Conservation (phyloP, 2,888 invertebrate species). For the Tenodera sinensis region DNA sequence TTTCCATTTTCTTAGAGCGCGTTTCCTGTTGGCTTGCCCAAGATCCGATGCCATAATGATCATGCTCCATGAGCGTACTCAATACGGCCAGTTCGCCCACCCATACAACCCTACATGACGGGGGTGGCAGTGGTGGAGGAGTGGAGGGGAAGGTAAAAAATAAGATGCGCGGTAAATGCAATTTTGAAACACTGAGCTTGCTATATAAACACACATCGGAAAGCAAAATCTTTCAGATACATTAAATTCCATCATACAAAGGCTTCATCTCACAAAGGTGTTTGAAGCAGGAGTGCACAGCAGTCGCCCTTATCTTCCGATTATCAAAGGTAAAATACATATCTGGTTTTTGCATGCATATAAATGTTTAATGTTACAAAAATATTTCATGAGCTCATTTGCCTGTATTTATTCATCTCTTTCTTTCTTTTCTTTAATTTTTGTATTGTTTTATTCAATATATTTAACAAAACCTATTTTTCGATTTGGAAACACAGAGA, state of each 20-base stretch:
- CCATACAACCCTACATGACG: neutral
- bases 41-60: neutral
- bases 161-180: constrained; percentile 19
- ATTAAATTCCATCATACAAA: neutral
- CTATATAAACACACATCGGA: neutral
- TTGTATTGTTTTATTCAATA: too few relatives aligned
- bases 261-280: neutral
- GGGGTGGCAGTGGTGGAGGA: neutral
- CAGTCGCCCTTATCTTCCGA: neutral
- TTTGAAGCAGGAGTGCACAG: neutral
- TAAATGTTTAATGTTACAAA: neutral
- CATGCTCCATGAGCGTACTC: neutral
- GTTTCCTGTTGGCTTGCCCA: neutral
- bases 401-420: too few relatives aligned
- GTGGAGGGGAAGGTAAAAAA: constrained; percentile 2
- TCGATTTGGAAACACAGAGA: too few relatives aligned
- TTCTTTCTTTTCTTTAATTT: too few relatives aligned
- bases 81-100: neutral
- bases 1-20: too few relatives aligned
- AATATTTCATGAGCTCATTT: neutral
- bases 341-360: neutral
- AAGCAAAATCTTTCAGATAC: neutral
- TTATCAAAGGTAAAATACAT: neutral
- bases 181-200: constrained; percentile 1
- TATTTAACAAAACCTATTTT: too few relatives aligned